Evolutionary conservation across 1,140 invertebrate species (phyloP).

Genomic region (Archivesica marissinica): DNA sequence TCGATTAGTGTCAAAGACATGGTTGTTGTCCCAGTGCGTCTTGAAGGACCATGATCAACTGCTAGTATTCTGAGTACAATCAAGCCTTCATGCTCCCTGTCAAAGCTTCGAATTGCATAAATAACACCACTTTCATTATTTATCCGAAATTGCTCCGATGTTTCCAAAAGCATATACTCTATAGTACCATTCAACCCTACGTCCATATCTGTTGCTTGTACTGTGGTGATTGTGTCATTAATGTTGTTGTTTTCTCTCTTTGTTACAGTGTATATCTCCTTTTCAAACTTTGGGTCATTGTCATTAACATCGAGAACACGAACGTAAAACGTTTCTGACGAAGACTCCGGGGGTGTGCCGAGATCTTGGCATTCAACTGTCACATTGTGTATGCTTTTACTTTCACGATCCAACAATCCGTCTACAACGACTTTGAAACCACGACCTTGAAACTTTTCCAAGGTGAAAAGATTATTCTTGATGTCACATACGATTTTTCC

Average conservation of each 20-base stretch:
- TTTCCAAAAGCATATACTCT: conserved; percentile 40
- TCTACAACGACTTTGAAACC: conserved; percentile 58
- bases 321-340: conserved; percentile 49
- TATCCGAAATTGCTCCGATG: conserved; percentile 6
- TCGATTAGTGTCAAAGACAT: conserved; percentile 87
- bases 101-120: conserved; percentile 54
- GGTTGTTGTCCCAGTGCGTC: conserved; percentile 74
- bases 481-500: conserved; percentile 51
- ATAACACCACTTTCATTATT: conserved; percentile 61
- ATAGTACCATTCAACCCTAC: conserved; percentile 92
- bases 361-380: conserved; percentile 48
- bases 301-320: conserved; percentile 60
- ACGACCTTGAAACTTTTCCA: conserved; percentile 43
- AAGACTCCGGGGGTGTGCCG: conserved; percentile 25
- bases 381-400: conserved; percentile 36
- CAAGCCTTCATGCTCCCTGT: conserved; percentile 60
- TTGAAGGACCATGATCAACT: conserved; percentile 86
- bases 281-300: conserved; percentile 52
- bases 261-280: conserved; percentile 8
- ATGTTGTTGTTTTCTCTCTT: conserved; percentile 86
- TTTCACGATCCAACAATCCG: conserved; percentile 46
- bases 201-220: conserved; percentile 96
- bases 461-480: conserved; percentile 15
- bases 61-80: conserved; percentile 60
- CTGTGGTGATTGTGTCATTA: conserved; percentile 94